Conservation (phyloP, 2,113 vertebrate genomes). For the Pygoscelis antarcticus region DNA sequence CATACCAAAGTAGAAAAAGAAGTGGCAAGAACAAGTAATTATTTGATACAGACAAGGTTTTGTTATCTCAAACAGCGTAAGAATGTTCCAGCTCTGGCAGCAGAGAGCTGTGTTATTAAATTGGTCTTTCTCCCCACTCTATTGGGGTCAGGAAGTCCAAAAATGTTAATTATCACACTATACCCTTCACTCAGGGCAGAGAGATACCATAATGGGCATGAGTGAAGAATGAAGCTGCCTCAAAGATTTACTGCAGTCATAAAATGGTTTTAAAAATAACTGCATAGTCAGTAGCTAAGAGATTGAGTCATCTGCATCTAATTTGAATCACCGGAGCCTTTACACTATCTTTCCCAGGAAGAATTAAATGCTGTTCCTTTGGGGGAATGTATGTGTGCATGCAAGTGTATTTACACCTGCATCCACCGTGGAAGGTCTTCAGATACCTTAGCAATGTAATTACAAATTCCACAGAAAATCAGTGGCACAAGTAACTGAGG, state of each 20-base stretch:
- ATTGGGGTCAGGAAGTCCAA: neutral
- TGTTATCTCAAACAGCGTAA: neutral
- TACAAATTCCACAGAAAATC: neutral
- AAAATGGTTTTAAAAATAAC: constrained; percentile 79
- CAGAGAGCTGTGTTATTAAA: neutral
- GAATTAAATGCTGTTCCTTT: constrained; percentile 42
- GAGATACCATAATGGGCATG: neutral
- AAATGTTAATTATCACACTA: neutral
- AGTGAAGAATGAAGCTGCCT: constrained; percentile 24
- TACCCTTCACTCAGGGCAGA: neutral
- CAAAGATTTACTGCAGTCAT: constrained; percentile 65
- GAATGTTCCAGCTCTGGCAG: neutral
- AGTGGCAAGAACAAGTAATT: neutral
- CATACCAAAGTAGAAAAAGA: neutral
- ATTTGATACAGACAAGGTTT: neutral
- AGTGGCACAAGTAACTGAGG: neutral
- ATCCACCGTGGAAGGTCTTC: neutral
- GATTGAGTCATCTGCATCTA: constrained; percentile 76
- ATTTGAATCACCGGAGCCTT: constrained; percentile 64
- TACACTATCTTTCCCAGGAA: constrained; percentile 62
- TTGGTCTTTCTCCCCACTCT: neutral
- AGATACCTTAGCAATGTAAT: neutral
- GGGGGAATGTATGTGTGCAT: neutral
- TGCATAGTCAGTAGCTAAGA: constrained; percentile 68
- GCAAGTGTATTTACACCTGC: neutral